Percentiles rank a stretch among this genome's conserved stretches.
Conservation (phyloP, 2,888 invertebrate genomes). For the Elmis aenea region DNA sequence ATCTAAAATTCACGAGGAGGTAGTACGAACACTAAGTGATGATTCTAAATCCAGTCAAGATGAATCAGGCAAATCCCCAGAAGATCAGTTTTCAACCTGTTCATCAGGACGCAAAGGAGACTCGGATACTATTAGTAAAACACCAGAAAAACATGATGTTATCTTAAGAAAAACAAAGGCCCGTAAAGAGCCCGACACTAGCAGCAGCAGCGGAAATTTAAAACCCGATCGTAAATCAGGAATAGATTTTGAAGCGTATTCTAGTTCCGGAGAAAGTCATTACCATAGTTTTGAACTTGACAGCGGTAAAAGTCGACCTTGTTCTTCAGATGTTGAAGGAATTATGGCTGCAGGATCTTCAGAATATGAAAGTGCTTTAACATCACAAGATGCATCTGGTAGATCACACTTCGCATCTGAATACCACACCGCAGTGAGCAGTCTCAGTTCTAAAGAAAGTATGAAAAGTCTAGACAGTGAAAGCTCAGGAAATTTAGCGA, state of each 20-base stretch:
- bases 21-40: conserved; percentile 44
- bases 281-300: conserved; percentile 84
- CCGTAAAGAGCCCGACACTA: conserved; percentile 40
- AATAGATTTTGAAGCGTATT: conserved; percentile 73
- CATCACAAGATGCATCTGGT: conserved; percentile 72
- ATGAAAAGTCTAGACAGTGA: conserved; percentile 87
- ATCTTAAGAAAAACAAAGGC: conserved; percentile 40
- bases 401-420: conserved; percentile 73
- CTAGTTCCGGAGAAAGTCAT: conserved; percentile 84
- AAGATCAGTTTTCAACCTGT: conserved; percentile 49
- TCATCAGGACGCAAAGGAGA: conserved; percentile 42
- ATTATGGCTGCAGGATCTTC: conserved; percentile 71
- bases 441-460: conserved; percentile 83
- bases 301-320: conserved; percentile 66
- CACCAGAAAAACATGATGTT: conserved; percentile 38
- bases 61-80: conserved; percentile 49
- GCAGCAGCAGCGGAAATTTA: conserved; percentile 39
- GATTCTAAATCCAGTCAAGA: conserved; percentile 48
- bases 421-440: conserved; percentile 80
- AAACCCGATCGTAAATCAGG: conserved; percentile 66
- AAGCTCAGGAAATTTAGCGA: conserved; percentile 82
- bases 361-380: conserved; percentile 81
- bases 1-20: conserved; percentile 32
- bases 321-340: conserved; percentile 84
- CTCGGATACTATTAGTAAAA: conserved; percentile 32